Evolutionary conservation across 2,888 invertebrate species (phyloP).

Genomic region (Athrips mouffetella): DNA sequence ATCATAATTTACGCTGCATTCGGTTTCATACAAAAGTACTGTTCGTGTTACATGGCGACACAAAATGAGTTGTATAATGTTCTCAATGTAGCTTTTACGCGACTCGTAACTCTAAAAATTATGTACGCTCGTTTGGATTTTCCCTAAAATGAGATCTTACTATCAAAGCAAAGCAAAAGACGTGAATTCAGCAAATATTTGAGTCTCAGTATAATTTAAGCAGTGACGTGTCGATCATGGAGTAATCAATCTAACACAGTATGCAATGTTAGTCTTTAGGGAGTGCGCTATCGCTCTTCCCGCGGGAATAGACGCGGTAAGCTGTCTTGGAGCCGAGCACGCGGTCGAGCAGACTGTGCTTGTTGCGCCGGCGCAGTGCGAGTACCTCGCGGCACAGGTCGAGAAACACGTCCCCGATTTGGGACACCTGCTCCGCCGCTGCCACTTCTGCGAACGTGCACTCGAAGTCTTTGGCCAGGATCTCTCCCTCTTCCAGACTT

Average conservation of each 20-base stretch:
- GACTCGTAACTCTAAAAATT: too few relatives aligned
- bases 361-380: conserved; percentile 87
- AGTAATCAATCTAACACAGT: not conserved
- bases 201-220: too few relatives aligned
- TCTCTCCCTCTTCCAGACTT: conserved; percentile 91
- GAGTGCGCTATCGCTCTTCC: conserved; percentile 92
- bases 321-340: conserved; percentile 88
- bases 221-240: too few relatives aligned
- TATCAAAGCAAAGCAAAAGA: too few relatives aligned
- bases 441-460: conserved; percentile 93
- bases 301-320: conserved; percentile 86
- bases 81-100: too few relatives aligned
- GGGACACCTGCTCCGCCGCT: conserved; percentile 91
- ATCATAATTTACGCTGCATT: too few relatives aligned
- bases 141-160: too few relatives aligned
- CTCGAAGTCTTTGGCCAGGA: conserved; percentile 91
- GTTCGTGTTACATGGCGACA: too few relatives aligned
- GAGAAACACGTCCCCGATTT: conserved; percentile 90
- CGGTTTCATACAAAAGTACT: too few relatives aligned
- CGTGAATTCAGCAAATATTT: too few relatives aligned
- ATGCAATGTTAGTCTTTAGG: conserved; percentile 82
- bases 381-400: conserved; percentile 89
- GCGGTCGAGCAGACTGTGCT: conserved; percentile 89
- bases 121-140: too few relatives aligned
- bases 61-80: too few relatives aligned